Percentiles rank a stretch among this genome's conserved stretches.
Evolutionary conservation across 2,113 vertebrate genomes (phyloP).

Genomic region (Apteryx owenii): DNA sequence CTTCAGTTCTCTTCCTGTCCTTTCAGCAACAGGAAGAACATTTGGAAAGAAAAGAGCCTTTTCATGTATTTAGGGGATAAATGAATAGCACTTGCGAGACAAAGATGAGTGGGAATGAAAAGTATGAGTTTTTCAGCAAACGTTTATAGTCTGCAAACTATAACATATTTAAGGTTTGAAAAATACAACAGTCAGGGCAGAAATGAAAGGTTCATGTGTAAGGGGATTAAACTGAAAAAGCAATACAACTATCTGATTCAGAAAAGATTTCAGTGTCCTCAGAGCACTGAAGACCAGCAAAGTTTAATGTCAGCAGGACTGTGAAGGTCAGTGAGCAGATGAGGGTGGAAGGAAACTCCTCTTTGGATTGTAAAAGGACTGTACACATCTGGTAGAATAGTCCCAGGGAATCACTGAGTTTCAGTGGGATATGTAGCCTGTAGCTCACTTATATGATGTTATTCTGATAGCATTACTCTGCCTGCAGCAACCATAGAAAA

Average conservation of each 20-base stretch:
- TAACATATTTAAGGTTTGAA: neutral
- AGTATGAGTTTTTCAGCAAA: neutral
- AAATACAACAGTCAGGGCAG: neutral
- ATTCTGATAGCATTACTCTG: constrained; percentile 10
- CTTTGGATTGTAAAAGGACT: constrained; percentile 34
- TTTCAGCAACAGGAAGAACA: constrained; percentile 26
- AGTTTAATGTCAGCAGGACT: constrained; percentile 19
- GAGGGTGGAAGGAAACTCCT: constrained; percentile 21
- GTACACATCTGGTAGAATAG: constrained; percentile 28
- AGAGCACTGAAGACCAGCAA: neutral
- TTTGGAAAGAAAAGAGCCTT: constrained; percentile 40
- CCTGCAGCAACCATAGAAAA: neutral
- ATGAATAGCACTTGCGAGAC: constrained; percentile 14
- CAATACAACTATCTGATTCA: neutral
- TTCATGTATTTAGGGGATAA: constrained; percentile 25
- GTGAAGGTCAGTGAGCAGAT: constrained; percentile 54
- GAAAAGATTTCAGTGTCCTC: neutral
- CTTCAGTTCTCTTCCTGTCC: constrained; percentile 41
- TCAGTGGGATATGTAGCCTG: neutral
- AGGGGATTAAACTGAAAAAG: constrained; percentile 1
- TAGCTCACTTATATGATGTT: neutral
- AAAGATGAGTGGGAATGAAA: constrained; percentile 40
- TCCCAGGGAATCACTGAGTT: neutral
- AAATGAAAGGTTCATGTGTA: neutral
- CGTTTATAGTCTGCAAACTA: constrained; percentile 10